Conservation (phyloP, 1,140 invertebrate species). For the Contarinia nasturtii region DNA sequence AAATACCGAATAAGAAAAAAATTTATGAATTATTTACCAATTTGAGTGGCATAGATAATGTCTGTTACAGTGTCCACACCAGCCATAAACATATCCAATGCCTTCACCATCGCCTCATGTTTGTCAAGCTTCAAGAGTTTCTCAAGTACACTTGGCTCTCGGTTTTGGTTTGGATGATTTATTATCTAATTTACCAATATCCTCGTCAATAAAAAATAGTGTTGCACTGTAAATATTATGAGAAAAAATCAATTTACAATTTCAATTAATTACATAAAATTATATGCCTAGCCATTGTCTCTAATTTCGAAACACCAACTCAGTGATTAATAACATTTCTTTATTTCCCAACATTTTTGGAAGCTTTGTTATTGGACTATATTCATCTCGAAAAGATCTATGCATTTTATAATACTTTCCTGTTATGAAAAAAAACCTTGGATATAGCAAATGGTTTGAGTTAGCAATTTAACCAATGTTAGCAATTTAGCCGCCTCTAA, state of each 20-base stretch:
- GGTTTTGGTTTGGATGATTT: conserved; percentile 6
- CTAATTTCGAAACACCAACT: conserved; percentile 14
- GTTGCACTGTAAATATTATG: too few species aligned
- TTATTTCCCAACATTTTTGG: conserved; percentile 13
- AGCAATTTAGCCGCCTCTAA: too few species aligned
- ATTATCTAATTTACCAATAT: conserved; percentile 17
- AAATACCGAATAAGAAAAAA: too few species aligned
- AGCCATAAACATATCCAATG: conserved; percentile 50
- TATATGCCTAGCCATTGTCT: conserved; percentile 11
- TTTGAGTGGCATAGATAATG: too few species aligned
- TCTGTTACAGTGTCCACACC: conserved; percentile 51
- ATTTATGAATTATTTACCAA: too few species aligned
- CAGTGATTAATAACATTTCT: conserved; percentile 11
- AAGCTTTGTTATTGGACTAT: conserved; percentile 3
- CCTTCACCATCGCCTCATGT: conserved; percentile 38
- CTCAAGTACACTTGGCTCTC: conserved; percentile 29
- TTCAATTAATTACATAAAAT: conserved; percentile 7
- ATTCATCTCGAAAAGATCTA: neutral
- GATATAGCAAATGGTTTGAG: neutral
- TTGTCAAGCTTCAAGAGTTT: conserved; percentile 29
- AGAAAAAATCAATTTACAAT: too few species aligned
- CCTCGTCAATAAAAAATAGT: conserved; percentile 13
- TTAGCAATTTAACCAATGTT: neutral
- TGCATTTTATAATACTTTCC: neutral
- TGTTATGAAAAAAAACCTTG: neutral